These are phyloP conservation scores for Volucella inanis DNA, from an alignment of 2,888 invertebrate genomes.

Conservation along the genomic window DNA sequence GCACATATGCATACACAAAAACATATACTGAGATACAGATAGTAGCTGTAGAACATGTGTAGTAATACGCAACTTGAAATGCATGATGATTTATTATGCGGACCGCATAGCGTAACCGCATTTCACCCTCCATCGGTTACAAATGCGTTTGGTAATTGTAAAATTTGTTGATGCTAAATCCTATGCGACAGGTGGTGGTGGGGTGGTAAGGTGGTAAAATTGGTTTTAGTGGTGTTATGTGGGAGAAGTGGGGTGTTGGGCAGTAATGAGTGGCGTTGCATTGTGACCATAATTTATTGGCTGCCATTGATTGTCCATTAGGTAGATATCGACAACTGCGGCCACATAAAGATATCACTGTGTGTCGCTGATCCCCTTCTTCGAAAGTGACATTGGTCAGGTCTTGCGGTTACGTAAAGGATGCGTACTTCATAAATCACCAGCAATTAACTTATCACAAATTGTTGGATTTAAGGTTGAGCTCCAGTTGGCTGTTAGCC, in stretches of 20 bases:
- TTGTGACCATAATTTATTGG: conserved; percentile 64
- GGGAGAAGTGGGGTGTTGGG: too few species aligned
- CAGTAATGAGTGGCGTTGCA: conserved; percentile 11
- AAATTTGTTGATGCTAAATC: conserved; percentile 74
- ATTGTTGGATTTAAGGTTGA: conserved; percentile 76
- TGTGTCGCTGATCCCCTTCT: conserved; percentile 44
- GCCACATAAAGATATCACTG: conserved; percentile 54
- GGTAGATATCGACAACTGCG: conserved; percentile 53
- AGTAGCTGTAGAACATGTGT: conserved; percentile 8
- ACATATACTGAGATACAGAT: too few species aligned
- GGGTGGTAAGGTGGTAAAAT: background rate
- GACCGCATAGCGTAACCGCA: conserved; percentile 68
- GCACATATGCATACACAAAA: too few species aligned
- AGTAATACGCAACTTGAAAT: conserved; percentile 4
- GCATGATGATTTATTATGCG: conserved; percentile 70
- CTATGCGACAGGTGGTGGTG: conserved; percentile 67
- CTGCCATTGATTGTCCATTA: conserved; percentile 59
- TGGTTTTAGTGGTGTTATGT: too few species aligned
- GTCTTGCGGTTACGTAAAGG: conserved; percentile 64
- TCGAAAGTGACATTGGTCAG: conserved; percentile 55
- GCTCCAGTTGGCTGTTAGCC: conserved; percentile 23
- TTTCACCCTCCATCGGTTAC: conserved; percentile 73
- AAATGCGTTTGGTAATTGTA: conserved; percentile 74
- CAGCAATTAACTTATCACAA: conserved; percentile 77
- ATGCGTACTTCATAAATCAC: conserved; percentile 77